Evolutionary conservation across 2,113 vertebrate genomes (phyloP).

Genomic region (Irena cyanogastra): DNA sequence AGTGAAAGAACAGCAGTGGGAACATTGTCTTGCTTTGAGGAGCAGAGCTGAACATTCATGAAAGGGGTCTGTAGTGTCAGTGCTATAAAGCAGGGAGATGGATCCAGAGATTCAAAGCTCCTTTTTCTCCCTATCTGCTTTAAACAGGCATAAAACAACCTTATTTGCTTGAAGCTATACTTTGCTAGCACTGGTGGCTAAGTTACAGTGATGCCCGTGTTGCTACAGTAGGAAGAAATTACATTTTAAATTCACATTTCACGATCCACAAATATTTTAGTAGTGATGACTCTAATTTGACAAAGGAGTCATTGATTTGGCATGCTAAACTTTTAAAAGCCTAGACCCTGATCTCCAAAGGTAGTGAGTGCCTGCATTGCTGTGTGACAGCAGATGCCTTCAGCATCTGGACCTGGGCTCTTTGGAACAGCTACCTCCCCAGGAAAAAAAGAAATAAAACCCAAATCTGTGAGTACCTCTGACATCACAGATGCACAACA

Average conservation of each 20-base stretch:
- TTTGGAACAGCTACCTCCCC: not conserved
- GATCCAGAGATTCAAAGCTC: not conserved
- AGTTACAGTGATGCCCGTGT: accelerated
- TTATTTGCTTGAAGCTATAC: not conserved
- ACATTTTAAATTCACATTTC: not conserved
- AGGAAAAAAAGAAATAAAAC: not conserved
- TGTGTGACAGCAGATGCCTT: not conserved
- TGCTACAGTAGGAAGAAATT: not conserved
- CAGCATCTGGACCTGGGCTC: not conserved
- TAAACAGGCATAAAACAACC: not conserved
- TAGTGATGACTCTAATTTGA: not conserved
- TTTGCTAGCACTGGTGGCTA: not conserved
- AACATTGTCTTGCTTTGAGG: not conserved
- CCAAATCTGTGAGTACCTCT: not conserved
- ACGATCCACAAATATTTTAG: not conserved
- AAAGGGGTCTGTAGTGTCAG: not conserved
- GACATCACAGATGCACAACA: not conserved
- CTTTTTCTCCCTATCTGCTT: not conserved
- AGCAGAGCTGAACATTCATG: not conserved
- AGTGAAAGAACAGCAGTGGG: not conserved
- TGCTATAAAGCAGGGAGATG: not conserved
- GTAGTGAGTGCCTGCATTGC: not conserved
- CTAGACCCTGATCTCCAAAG: not conserved
- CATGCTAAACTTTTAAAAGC: not conserved
- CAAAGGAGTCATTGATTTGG: not conserved